These are phyloP conservation scores for Colistium nudipinnis DNA, from an alignment of 2,113 vertebrate genomes.

Conservation along the genomic window DNA sequence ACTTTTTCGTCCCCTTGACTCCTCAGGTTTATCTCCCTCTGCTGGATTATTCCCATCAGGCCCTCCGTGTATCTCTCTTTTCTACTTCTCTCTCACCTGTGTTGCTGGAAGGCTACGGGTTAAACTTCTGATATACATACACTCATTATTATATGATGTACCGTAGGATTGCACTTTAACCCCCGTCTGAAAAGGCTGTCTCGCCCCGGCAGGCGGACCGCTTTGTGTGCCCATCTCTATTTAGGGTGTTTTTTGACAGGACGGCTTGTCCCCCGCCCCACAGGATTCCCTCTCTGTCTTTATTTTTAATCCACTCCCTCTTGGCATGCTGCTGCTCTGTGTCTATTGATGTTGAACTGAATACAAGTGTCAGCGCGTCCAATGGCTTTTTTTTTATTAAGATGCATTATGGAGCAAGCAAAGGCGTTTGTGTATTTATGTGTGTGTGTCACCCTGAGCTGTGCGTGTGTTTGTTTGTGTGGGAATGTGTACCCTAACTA, in stretches of 20 bases:
- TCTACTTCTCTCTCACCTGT: conserved; percentile 29
- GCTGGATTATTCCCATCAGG: not conserved
- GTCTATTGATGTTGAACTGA: conserved; percentile 75
- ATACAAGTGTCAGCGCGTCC: conserved; percentile 70
- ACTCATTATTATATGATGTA: conserved; percentile 40
- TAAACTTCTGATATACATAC: conserved; percentile 41
- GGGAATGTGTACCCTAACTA: not conserved
- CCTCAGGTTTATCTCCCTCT: not conserved
- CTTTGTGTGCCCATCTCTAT: conserved; percentile 65
- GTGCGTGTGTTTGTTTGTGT: conserved; percentile 4
- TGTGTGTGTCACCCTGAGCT: conserved; percentile 14
- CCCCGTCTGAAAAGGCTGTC: conserved; percentile 36
- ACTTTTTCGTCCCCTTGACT: not conserved
- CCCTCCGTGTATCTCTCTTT: conserved; percentile 11
- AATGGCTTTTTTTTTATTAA: conserved; percentile 65
- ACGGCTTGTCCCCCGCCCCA: conserved; percentile 35
- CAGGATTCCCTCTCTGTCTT: conserved; percentile 39
- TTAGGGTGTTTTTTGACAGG: conserved; percentile 71
- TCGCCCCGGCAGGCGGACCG: conserved; percentile 47
- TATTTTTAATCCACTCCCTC: conserved; percentile 75
- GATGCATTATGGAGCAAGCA: conserved; percentile 67
- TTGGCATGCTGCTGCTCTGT: conserved; percentile 63
- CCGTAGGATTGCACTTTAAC: conserved; percentile 56
- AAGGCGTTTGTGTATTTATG: conserved; percentile 37
- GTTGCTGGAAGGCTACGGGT: conserved; percentile 33